A percentile compares a stretch with the other conserved stretches of the same genome.
Conservation (phyloP, 1,140 invertebrate species). For the Aphaenogaster ashmeadi region DNA sequence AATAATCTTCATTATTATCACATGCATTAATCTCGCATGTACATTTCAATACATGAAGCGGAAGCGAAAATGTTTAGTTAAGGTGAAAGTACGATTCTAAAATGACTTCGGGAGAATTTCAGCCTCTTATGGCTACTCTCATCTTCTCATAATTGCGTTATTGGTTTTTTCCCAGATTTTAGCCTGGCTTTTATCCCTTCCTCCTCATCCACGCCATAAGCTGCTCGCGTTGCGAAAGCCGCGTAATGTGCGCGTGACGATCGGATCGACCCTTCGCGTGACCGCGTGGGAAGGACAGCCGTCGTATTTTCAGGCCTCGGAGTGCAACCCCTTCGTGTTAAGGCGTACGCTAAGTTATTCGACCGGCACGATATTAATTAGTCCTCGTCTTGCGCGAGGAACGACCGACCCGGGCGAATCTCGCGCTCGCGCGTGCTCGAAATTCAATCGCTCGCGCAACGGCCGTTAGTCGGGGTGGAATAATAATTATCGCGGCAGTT, state of each 20-base stretch:
- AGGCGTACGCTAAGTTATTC: constrained; percentile 50
- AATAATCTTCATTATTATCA: neutral
- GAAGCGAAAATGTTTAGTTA: neutral
- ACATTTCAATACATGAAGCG: neutral
- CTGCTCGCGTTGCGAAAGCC: constrained; percentile 26
- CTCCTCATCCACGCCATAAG: neutral
- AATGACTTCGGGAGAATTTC: neutral
- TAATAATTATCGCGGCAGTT: constrained; percentile 64
- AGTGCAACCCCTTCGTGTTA: constrained; percentile 41
- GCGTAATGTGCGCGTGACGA: constrained; percentile 47
- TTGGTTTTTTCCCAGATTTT: neutral
- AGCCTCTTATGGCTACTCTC: neutral
- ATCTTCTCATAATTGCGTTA: constrained; percentile 16
- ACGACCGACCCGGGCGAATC: constrained; percentile 34
- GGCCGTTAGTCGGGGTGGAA: constrained; percentile 41
- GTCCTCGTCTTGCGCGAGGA: constrained; percentile 45
- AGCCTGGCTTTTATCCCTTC: neutral
- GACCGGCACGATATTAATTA: constrained; percentile 65
- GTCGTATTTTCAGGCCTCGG: constrained; percentile 35
- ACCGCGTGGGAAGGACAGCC: constrained; percentile 37
- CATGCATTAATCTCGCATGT: neutral
- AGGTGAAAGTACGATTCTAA: neutral
- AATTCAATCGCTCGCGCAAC: constrained; percentile 59
- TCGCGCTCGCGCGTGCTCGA: constrained; percentile 47
- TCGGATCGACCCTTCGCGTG: constrained; percentile 37